Percentiles rank a stretch among this genome's conserved stretches.
Conservation (phyloP, 1,140 invertebrate genomes). For the Latrodectus geometricus region DNA sequence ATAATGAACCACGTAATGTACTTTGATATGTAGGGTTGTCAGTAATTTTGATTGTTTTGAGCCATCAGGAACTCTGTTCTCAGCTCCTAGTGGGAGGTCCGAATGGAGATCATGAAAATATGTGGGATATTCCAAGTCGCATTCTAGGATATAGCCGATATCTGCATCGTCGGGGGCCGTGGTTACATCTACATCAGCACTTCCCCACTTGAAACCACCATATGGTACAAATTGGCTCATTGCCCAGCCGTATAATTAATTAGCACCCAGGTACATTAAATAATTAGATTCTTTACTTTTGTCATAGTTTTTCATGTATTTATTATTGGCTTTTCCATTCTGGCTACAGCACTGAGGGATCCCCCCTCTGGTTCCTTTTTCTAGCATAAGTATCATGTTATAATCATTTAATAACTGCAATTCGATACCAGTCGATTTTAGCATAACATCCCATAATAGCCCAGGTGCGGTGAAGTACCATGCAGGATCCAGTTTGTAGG, state of each 20-base stretch:
- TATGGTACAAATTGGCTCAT: slow-evolving; percentile 59
- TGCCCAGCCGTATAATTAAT: slow-evolving; percentile 64
- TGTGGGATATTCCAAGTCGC: slow-evolving; percentile 64
- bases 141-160: too few relatives aligned
- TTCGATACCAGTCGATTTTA: slow-evolving; percentile 29
- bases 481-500: too few relatives aligned
- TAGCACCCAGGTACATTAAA: too few relatives aligned
- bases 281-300: too few relatives aligned
- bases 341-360: background rate
- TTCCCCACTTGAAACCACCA: too few relatives aligned
- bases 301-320: slow-evolving; percentile 12
- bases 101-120: slow-evolving; percentile 66
- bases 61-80: slow-evolving; percentile 61
- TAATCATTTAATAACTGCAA: slow-evolving; percentile 39
- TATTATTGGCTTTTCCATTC: slow-evolving; percentile 6
- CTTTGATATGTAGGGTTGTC: slow-evolving; percentile 35
- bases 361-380: background rate
- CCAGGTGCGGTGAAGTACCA: too few relatives aligned
- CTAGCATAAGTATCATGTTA: slow-evolving; percentile 32
- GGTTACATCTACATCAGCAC: slow-evolving; percentile 39
- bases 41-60: slow-evolving; percentile 56
- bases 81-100: slow-evolving; percentile 69
- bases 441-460: slow-evolving; percentile 15
- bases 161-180: slow-evolving; percentile 61
- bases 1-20: slow-evolving; percentile 72